Percentiles rank a stretch among this genome's conserved stretches.
These are phyloP conservation scores for Tenthredo livida DNA, from an alignment of 2,888 invertebrate species.

Conservation along the genomic window DNA sequence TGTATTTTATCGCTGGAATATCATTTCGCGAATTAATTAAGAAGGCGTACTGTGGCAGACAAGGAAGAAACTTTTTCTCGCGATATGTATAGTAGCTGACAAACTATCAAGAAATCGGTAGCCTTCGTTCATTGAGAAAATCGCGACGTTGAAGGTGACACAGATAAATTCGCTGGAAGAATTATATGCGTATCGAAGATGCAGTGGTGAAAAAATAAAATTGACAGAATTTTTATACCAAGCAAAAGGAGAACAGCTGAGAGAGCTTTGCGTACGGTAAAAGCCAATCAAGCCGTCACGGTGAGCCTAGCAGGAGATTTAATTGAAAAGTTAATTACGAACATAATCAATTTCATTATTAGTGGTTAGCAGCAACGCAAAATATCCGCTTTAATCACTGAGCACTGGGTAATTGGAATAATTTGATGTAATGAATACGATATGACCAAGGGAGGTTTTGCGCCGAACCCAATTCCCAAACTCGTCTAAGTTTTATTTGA, in stretches of 20 bases:
- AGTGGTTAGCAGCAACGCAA: slow-evolving; percentile 20
- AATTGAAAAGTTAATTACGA: slow-evolving; percentile 54
- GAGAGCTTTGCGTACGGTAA: slow-evolving; percentile 20
- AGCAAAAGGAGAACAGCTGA: background rate
- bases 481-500: background rate
- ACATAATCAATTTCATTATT: slow-evolving; percentile 53
- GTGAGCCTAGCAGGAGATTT: slow-evolving; percentile 46
- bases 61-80: background rate
- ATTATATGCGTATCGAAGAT: background rate
- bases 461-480: background rate
- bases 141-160: background rate
- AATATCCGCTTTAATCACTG: slow-evolving; percentile 51
- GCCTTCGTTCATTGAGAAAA: background rate
- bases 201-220: background rate
- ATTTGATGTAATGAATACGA: slow-evolving; percentile 35
- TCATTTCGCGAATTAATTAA: background rate
- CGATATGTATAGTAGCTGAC: background rate
- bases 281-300: slow-evolving; percentile 47
- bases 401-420: slow-evolving; percentile 36
- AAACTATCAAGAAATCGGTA: background rate
- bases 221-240: background rate
- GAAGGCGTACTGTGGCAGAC: background rate
- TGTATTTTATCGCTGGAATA: background rate
- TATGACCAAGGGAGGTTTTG: background rate
- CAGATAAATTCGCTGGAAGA: background rate